Base-by-base conservation (phyloP, 2,113 vertebrate genomes). In the Dryoscopus gambensis region DNA sequence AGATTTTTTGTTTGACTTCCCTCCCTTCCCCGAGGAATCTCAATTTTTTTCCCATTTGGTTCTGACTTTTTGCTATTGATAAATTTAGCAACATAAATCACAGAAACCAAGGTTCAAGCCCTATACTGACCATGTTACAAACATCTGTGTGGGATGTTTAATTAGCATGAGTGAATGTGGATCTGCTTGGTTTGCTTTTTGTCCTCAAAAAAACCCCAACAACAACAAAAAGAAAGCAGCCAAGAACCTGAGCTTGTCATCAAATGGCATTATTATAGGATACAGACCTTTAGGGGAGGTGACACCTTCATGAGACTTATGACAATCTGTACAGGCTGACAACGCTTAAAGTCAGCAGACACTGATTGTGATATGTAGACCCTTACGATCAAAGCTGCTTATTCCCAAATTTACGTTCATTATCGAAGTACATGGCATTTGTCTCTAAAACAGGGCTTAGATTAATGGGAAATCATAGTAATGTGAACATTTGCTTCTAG, bases 21-120 rank as follows among this genome's bases (percentile, higher is more conserved):
- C 8, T 10, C 4, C 11, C 10, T 39, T 20, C 4, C 17, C 7
- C 39, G 11, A 7, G 1, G 1, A 35, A 62, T 57, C 9, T 49
- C 37, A 37, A 1, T 19, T 65, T 53, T 23, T 77, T 89, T 88
- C 70, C 20, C 25, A 35, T 22, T 14, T 15, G 35, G 7, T 83
- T 81, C 67, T 7, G 2, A 16, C 18, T 33, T 74, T 77, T 79
- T 82, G 19, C 28, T 92, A 4, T 56, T 71, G 37, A 82, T 55
- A 77, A 44, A 56, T 59, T 67, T 55, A 46, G n/a, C 39, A 30
- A 83, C 77, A 87, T 68, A 84, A 37, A 16, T 64, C 15, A 46
- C 22, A 46, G 31, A 90, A 92, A 21, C 15, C 22, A 53, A 62
- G 11, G 12, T 62, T 90, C 35, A 83, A 76, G 11, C 17, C 56